A percentile compares a stretch with the other conserved stretches of the same genome.
Evolutionary conservation across 2,888 invertebrate genomes (phyloP).

Genomic region (Brachypterus glaber): DNA sequence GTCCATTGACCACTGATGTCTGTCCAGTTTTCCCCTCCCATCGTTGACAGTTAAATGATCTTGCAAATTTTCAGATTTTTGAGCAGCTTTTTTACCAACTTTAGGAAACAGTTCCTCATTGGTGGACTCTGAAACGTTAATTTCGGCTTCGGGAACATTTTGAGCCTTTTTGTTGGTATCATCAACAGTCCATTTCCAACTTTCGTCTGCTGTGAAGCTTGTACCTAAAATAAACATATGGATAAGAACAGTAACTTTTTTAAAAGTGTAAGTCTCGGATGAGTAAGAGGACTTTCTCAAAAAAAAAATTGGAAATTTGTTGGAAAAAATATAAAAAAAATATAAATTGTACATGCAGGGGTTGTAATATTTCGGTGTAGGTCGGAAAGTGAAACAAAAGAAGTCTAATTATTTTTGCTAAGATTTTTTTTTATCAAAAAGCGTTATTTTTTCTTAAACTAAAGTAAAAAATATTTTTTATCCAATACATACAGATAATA

Average conservation of each 20-base stretch:
- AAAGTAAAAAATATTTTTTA: too few relatives aligned
- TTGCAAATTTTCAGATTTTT: conserved; percentile 14
- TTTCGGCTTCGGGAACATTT: conserved; percentile 13
- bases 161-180: conserved; percentile 29
- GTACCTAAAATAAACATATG: conserved; percentile 47
- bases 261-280: too few relatives aligned
- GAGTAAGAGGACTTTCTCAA: too few relatives aligned
- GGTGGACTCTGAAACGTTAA: conserved; percentile 8
- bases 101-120: conserved; percentile 41
- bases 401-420: too few relatives aligned
- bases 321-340: conserved; percentile 4
- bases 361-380: too few relatives aligned
- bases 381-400: too few relatives aligned
- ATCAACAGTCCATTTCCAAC: conserved; percentile 55
- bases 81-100: conserved; percentile 35
- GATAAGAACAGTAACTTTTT: too few relatives aligned
- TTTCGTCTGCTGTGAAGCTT: conserved; percentile 48
- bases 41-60: conserved; percentile 16
- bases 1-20: conserved; percentile 58
- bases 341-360: too few relatives aligned
- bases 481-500: too few relatives aligned
- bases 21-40: conserved; percentile 34
- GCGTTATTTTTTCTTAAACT: too few relatives aligned
- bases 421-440: too few relatives aligned
- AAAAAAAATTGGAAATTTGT: too few relatives aligned